Evolutionary conservation across 2,888 invertebrate genomes (phyloP).

Genomic region (Steromphala cineraria): DNA sequence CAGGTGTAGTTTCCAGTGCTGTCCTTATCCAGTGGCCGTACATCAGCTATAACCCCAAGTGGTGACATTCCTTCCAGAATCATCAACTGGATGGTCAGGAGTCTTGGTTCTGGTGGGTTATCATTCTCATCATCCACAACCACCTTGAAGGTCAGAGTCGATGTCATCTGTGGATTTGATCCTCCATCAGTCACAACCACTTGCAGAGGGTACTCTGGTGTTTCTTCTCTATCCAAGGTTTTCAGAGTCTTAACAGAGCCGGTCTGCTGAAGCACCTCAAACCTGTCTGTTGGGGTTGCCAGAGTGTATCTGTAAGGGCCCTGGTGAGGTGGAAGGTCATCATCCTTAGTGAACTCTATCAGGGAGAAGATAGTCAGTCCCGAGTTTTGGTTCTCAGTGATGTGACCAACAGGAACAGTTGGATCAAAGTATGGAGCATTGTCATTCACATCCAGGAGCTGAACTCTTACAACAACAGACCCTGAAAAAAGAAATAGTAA

Average conservation of each 20-base stretch:
- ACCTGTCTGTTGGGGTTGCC: slow-evolving; percentile 82
- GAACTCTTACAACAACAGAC: slow-evolving; percentile 88
- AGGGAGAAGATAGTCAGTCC: slow-evolving; percentile 55
- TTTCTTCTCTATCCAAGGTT: slow-evolving; percentile 88
- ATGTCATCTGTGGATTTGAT: slow-evolving; percentile 84
- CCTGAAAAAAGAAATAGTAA: slow-evolving; percentile 76
- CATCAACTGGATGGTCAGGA: slow-evolving; percentile 86
- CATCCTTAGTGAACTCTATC: slow-evolving; percentile 79
- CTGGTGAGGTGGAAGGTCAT: slow-evolving; percentile 91
- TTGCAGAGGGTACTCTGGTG: slow-evolving; percentile 84
- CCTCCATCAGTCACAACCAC: slow-evolving; percentile 87
- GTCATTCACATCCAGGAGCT: slow-evolving; percentile 91
- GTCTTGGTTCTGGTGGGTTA: slow-evolving; percentile 89
- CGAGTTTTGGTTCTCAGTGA: slow-evolving; percentile 56
- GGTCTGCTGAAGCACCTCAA: slow-evolving; percentile 86
- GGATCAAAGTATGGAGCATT: slow-evolving; percentile 91
- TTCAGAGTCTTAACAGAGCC: slow-evolving; percentile 87
- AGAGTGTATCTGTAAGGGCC: slow-evolving; percentile 90
- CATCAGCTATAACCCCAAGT: slow-evolving; percentile 89
- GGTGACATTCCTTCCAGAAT: slow-evolving; percentile 79
- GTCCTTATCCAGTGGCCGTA: slow-evolving; percentile 94
- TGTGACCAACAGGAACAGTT: slow-evolving; percentile 67
- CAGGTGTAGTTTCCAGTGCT: slow-evolving; percentile 92
- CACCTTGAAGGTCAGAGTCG: slow-evolving; percentile 83
- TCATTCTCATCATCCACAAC: slow-evolving; percentile 92